These are phyloP conservation scores for Parnassius glacialis DNA, from an alignment of 2,888 invertebrate species.

Conservation along the genomic window DNA sequence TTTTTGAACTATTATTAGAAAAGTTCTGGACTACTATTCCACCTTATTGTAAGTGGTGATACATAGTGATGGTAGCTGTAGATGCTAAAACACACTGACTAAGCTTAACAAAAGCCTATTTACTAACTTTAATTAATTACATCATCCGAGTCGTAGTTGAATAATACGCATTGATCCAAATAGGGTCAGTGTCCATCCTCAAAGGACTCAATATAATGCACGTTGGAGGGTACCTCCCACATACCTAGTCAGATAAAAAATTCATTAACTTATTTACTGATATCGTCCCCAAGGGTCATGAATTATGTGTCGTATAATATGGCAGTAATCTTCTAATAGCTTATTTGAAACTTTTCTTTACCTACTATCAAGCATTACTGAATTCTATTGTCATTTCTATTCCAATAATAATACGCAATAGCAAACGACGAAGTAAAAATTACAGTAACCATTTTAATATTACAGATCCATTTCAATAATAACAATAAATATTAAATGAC, in stretches of 20 bases:
- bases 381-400: not conserved
- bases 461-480: too few species aligned
- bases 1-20: too few species aligned
- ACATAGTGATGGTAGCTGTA: too few species aligned
- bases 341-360: constrained; percentile 7
- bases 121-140: constrained; percentile 37
- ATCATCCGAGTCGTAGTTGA: constrained; percentile 89
- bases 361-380: constrained; percentile 7
- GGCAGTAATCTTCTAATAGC: constrained; percentile 18
- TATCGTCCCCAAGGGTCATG: constrained; percentile 14
- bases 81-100: too few species aligned
- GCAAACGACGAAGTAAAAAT: too few species aligned
- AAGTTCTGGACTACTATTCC: too few species aligned
- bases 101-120: too few species aligned
- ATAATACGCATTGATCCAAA: constrained; percentile 94
- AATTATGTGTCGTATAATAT: constrained; percentile 15
- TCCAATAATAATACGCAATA: not conserved
- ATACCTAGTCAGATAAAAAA: constrained; percentile 76
- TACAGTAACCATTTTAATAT: too few species aligned
- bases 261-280: constrained; percentile 27
- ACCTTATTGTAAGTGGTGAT: too few species aligned
- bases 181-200: constrained; percentile 97
- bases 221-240: constrained; percentile 96
- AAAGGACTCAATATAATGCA: constrained; percentile 92
- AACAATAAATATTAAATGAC: too few species aligned